Conservation (phyloP, 2,113 vertebrate species). For the Alethe diademata region DNA sequence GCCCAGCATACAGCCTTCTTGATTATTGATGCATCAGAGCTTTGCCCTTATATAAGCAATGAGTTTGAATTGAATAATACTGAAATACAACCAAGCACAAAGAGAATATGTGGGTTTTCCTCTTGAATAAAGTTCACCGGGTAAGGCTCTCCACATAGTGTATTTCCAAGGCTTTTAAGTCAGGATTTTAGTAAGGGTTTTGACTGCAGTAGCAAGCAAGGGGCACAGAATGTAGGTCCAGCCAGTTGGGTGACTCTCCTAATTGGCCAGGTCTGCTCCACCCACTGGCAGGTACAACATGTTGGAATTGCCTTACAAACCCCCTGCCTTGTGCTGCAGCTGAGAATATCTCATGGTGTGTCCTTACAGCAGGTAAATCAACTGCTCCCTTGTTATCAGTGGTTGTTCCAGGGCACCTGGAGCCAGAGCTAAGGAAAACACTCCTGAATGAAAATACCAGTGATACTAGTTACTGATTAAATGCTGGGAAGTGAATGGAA, state of each 20-base stretch:
- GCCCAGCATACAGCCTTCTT: conserved; percentile 9
- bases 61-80: neutral
- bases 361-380: neutral
- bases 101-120: neutral
- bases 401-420: neutral
- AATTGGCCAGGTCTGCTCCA: neutral
- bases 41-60: neutral
- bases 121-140: neutral
- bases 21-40: conserved; percentile 6
- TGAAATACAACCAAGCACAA: neutral
- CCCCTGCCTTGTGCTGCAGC: neutral
- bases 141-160: rapidly evolving
- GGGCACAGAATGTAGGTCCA: neutral
- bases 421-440: neutral
- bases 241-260: neutral
- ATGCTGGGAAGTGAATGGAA: neutral
- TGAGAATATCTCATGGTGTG: neutral
- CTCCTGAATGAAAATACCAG: neutral
- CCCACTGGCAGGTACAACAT: neutral
- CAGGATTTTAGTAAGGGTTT: neutral
- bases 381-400: neutral
- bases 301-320: neutral
- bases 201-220: neutral
- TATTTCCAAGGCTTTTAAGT: neutral
- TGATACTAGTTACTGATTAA: conserved; percentile 27